A percentile compares a stretch with the other conserved stretches of the same genome.
Conservation (phyloP, 1,140 invertebrate genomes). For the Daktulosphaira vitifoliae region DNA sequence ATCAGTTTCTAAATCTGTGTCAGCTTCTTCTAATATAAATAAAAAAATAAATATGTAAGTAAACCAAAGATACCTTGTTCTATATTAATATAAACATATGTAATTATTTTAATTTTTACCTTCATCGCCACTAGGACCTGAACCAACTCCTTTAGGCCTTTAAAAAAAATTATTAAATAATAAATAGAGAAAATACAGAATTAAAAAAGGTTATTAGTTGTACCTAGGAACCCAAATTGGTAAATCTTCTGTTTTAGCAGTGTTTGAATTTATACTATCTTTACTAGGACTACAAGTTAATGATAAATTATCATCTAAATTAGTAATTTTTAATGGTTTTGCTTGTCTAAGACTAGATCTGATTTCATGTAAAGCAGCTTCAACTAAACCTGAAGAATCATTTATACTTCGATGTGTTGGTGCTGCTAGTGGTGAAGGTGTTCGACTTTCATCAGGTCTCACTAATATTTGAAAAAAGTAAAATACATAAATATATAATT, state of each 20-base stretch:
- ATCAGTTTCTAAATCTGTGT: conserved; percentile 83
- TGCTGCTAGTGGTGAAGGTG: conserved; percentile 34
- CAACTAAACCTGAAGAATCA: conserved; percentile 51
- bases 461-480: conserved; percentile 5
- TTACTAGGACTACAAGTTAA: conserved; percentile 20
- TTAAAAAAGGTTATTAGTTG: too few species aligned
- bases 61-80: not conserved
- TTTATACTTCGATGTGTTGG: conserved; percentile 48
- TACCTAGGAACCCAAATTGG: conserved; percentile 55
- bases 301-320: conserved; percentile 23
- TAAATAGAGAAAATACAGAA: not conserved
- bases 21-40: conserved; percentile 60
- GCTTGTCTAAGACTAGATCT: conserved; percentile 67
- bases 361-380: conserved; percentile 73
- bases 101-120: conserved; percentile 37
- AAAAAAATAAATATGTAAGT: not conserved
- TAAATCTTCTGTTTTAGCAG: conserved; percentile 41
- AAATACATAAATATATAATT: too few species aligned
- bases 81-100: not conserved
- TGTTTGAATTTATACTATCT: conserved; percentile 29
- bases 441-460: conserved; percentile 31
- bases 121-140: conserved; percentile 45
- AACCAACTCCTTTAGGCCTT: conserved; percentile 44
- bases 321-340: conserved; percentile 48
- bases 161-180: not conserved